Conservation (phyloP, 2,113 vertebrate species). For the Dasyprocta punctata region DNA sequence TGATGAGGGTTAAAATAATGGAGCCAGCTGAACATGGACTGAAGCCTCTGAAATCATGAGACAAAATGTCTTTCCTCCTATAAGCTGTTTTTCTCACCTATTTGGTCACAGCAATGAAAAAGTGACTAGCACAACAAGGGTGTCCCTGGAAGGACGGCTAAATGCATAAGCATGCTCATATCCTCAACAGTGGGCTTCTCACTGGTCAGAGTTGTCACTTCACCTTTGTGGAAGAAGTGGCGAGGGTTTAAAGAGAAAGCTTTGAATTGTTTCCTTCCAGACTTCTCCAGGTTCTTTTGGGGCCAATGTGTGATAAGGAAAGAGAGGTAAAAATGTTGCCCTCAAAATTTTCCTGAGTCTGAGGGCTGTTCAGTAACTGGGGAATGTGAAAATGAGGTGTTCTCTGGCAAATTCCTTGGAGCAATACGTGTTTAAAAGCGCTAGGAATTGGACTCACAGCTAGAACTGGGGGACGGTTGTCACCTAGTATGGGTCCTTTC, state of each 20-base stretch:
- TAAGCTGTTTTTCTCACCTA: neutral
- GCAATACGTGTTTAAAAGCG: neutral
- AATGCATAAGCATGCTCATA: accelerated
- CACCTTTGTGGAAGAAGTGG: neutral
- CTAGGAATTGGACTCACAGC: neutral
- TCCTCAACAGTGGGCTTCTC: neutral
- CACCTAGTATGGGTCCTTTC: neutral
- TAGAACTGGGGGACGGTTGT: neutral
- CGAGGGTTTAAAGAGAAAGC: neutral
- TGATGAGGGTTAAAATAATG: neutral
- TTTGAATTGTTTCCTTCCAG: neutral
- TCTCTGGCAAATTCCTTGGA: neutral
- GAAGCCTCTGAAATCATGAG: neutral
- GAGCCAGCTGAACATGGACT: too few species aligned
- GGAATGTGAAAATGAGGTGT: neutral
- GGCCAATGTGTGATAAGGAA: neutral
- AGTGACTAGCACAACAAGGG: neutral
- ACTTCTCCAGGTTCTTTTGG: neutral
- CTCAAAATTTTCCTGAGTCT: neutral
- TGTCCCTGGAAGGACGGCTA: neutral
- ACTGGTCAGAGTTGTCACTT: accelerated
- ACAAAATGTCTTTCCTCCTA: neutral
- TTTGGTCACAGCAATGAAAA: neutral
- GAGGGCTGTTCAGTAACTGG: neutral
- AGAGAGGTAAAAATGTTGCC: neutral